Evolutionary conservation across 2,113 vertebrate genomes (phyloP), one percentile per base, ranked within the genome.

Genomic region (Amphiprion percula): DNA sequence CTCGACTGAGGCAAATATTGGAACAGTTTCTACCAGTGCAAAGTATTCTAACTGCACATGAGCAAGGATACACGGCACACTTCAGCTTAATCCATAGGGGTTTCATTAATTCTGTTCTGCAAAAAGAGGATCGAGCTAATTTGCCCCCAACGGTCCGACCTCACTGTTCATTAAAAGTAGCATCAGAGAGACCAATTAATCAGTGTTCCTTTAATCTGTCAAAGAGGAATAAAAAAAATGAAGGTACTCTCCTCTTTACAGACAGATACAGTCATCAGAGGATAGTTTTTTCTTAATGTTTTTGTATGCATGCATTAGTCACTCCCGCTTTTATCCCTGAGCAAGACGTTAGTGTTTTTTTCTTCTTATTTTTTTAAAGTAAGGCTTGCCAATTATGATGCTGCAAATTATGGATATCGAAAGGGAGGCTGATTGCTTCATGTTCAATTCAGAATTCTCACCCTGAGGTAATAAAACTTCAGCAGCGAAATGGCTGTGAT

Each of bases 151-250:
- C 64, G 90, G 89, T 90, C 85, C 70, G 87, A 91, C 87, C 89
- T 90, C 68, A 21, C 80, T 92, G 90, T 94, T 94, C 92, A 93
- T 94, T 93, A 94, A 92, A 91, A 93, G 90, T 74, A 89, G 88
- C 88, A 91, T 93, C 88, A 84, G 80, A 89, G 92, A 94, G 89
- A 92, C 87, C 94, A 92, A 93, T 94, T 93, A 94, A 94, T 93
- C 91, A 92, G 87, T 56, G 83, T 87, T 91, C 80, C 68, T 93
- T 90, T 93, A 91, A 93, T 93, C 86, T 90, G 80, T 88, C 87
- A 86, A 84, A 92, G 60, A 79, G 75, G 66, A 77, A 68, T 77
- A 62, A 65, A 67, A 83, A 77, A 77, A 55, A 67, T 67, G 41
- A 81, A 91, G 88, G 82, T 80, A 28, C 47, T 46, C 85, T 78